Percentiles rank a stretch among this genome's conserved stretches.
Evolutionary conservation across 1,140 invertebrate genomes (phyloP).

Genomic region (Harpegnathos saltator): DNA sequence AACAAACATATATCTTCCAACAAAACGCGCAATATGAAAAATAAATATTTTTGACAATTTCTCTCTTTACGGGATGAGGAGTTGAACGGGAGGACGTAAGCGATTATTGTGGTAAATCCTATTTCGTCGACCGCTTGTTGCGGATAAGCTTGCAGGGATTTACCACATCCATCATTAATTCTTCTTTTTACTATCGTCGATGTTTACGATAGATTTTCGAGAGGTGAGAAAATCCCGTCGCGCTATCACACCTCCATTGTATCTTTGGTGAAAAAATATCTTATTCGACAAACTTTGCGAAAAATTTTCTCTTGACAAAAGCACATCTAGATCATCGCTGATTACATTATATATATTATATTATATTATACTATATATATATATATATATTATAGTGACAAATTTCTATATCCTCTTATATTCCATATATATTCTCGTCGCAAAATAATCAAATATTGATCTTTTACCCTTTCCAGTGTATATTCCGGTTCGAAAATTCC

Average conservation of each 20-base stretch:
- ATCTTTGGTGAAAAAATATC: background rate
- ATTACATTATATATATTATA: no score
- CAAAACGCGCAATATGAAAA: background rate
- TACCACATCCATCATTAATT: conserved; percentile 60
- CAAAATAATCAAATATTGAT: conserved; percentile 7
- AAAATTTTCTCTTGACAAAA: conserved; percentile 11
- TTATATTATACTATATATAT: no score
- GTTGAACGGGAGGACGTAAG: conserved; percentile 4
- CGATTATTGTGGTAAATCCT: conserved; percentile 55
- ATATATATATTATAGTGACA: no score
- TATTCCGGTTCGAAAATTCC: conserved; percentile 1
- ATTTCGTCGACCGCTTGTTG: conserved; percentile 49
- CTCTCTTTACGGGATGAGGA: conserved; percentile 23
- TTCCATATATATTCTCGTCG: background rate
- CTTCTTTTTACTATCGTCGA: conserved; percentile 50
- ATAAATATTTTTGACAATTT: conserved; percentile 26
- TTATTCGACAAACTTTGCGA: conserved; percentile 27
- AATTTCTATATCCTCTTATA: conserved; percentile 12
- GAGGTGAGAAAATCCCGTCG: conserved; percentile 49
- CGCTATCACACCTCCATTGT: conserved; percentile 42
- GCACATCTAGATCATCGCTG: background rate
- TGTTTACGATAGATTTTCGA: conserved; percentile 61
- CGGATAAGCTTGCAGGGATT: conserved; percentile 39
- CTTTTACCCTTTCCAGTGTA: conserved; percentile 12
- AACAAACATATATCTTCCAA: conserved; percentile 5